Evolutionary conservation across 2,113 vertebrate species (phyloP), one percentile per base, ranked within the genome.

Genomic region (Candoia aspera): DNA sequence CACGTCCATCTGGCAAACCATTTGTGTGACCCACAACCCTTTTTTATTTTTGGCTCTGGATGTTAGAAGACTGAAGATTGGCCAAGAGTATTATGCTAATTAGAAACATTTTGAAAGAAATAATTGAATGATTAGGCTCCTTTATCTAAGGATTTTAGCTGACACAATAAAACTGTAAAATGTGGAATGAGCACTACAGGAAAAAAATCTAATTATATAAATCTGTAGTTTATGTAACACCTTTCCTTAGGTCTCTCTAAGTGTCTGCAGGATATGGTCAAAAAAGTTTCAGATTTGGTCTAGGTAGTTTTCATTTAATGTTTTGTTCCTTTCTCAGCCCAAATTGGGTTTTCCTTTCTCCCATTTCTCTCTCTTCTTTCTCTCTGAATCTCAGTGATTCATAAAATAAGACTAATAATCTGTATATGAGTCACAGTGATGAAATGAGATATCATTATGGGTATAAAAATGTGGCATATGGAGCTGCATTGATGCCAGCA

Each of bases 351-450:
- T 79, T 42, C 73, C 37, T 21, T 1, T 79, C 73, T 37, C 73
- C 33, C 73, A 79, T 79, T 79, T 79, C 73, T 79, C 73, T 42
- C 17, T 42, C 73, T 23, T 21, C 17, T 79, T 58, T 58, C 29
- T 73, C n/a, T 64, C 23, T 68, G 60, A 86, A 68, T 33, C 84
- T 91, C 84, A 91, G 55, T 58, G 60, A 58, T 79, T 68, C 54
- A 88, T 49, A 88, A 91, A 88, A 79, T 91, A 42, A 88, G 37
- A 58, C 21, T 59, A 88, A 79, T 87, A 91, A 84, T n/a, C n/a
- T n/a, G n/a, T 6, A 73, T n/a, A 42, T 87, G 60, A 54, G 49
- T 58, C 86, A 88, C 91, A 12, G 15, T 11, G 37, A 58, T 88
- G 54, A 87, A 88, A 91, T n/a, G 15, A 57, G 64, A 59, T 37